These are phyloP conservation scores for Phorcus lineatus DNA, from an alignment of 2,888 invertebrate genomes.

Conservation along the genomic window DNA sequence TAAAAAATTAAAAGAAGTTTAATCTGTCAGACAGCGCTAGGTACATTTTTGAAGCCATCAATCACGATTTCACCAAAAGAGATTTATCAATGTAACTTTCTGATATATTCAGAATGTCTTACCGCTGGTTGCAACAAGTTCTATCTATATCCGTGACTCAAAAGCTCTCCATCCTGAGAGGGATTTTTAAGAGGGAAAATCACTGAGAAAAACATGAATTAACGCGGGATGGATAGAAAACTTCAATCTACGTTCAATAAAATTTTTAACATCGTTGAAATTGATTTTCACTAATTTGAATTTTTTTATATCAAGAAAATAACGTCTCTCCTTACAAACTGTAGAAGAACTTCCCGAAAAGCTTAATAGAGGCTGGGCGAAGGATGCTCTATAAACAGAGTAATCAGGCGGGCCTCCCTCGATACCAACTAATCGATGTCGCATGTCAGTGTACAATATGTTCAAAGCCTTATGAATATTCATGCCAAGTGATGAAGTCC, in stretches of 20 bases:
- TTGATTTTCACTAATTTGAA: background rate
- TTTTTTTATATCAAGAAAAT: background rate
- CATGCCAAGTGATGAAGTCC: background rate
- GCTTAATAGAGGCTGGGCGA: background rate
- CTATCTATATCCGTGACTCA: no score
- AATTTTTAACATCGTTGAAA: background rate
- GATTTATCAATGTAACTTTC: no score
- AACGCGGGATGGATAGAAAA: constrained; percentile 1
- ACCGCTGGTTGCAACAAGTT: no score
- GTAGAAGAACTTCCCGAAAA: constrained; percentile 1
- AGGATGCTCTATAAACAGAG: background rate
- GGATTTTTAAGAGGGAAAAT: no score
- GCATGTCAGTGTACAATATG: constrained; percentile 14
- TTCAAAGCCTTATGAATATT: constrained; percentile 19
- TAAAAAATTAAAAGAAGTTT: no score
- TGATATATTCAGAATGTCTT: no score
- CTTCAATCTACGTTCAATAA: background rate
- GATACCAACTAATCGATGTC: constrained; percentile 2
- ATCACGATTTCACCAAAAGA: no score
- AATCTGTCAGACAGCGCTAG: no score
- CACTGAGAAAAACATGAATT: no score
- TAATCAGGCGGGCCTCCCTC: constrained; percentile 2
- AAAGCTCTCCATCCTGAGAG: no score
- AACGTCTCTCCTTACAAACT: background rate
- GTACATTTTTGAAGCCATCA: no score